Conservation (phyloP, 2,113 vertebrate genomes). For the Cebus imitator region DNA sequence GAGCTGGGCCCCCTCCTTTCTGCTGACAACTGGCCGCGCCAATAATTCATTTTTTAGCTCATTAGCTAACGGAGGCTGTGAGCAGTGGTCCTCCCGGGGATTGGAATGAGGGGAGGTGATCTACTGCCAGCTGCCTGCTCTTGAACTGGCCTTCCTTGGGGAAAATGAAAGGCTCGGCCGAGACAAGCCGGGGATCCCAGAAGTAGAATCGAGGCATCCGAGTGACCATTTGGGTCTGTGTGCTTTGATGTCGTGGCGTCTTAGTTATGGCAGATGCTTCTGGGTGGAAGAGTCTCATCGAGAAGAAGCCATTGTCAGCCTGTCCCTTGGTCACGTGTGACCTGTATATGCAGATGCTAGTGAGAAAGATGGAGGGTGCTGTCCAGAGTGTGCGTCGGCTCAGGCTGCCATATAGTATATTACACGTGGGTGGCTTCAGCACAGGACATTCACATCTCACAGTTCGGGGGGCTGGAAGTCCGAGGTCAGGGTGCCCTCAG, state of each 20-base stretch:
- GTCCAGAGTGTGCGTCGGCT: accelerated
- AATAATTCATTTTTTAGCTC: constrained; percentile 90
- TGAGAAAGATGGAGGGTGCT: accelerated
- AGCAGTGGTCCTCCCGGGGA: constrained; percentile 82
- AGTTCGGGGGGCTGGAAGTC: neutral
- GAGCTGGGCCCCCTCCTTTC: constrained; percentile 78
- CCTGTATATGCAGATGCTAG: neutral
- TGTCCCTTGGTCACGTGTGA: accelerated
- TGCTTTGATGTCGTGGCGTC: neutral
- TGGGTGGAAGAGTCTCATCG: neutral
- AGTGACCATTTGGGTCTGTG: constrained; percentile 14
- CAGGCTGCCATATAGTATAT: accelerated
- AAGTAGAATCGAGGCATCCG: constrained; percentile 33
- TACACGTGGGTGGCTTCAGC: accelerated
- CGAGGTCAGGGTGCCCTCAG: neutral
- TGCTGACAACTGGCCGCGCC: constrained; percentile 81
- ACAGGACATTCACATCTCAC: accelerated
- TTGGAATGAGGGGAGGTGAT: constrained; percentile 80
- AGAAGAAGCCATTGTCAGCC: neutral
- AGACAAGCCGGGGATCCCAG: constrained; percentile 68
- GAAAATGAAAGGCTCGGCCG: constrained; percentile 57
- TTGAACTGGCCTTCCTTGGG: constrained; percentile 85
- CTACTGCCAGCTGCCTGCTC: constrained; percentile 83
- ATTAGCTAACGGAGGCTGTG: constrained; percentile 86
- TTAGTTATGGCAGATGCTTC: neutral